A percentile compares a stretch with the other conserved stretches of the same genome.
Conservation (phyloP, 2,113 vertebrate species). For the Oreochromis aureus region DNA sequence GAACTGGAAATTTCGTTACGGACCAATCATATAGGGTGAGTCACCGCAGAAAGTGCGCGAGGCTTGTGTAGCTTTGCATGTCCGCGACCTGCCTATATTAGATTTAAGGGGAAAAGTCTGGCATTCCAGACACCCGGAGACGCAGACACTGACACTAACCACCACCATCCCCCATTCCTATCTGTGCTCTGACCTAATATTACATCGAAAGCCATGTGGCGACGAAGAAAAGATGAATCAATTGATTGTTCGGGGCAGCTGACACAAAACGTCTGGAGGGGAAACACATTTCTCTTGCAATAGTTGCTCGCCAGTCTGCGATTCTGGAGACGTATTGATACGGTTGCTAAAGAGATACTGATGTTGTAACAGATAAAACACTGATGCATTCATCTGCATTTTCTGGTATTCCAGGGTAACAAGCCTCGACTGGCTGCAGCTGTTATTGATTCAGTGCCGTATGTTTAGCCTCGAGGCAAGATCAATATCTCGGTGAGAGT, state of each 20-base stretch:
- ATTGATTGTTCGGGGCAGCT: conserved; percentile 36
- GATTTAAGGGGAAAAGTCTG: conserved; percentile 38
- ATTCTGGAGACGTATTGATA: neutral
- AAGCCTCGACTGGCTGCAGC: conserved; percentile 20
- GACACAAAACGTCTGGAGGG: conserved; percentile 8
- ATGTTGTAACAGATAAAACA: conserved; percentile 25
- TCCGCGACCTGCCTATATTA: conserved; percentile 14
- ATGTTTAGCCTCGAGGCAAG: conserved; percentile 13
- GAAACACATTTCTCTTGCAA: conserved; percentile 17
- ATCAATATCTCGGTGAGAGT: conserved; percentile 48
- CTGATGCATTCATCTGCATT: neutral
- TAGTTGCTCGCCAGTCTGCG: neutral
- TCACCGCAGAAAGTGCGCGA: conserved; percentile 16
- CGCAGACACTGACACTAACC: conserved; percentile 28
- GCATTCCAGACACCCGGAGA: conserved; percentile 58
- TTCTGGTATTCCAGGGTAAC: conserved; percentile 19
- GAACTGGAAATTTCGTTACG: conserved; percentile 98
- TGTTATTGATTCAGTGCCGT: conserved; percentile 21
- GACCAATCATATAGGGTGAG: conserved; percentile 98
- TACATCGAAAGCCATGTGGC: conserved; percentile 39
- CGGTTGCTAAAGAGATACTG: neutral
- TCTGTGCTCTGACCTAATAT: conserved; percentile 27
- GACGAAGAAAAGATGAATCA: conserved; percentile 38
- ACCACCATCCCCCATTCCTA: conserved; percentile 28
- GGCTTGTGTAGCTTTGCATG: neutral